Conservation (phyloP, 2,113 vertebrate genomes). For the Eira barbara region DNA sequence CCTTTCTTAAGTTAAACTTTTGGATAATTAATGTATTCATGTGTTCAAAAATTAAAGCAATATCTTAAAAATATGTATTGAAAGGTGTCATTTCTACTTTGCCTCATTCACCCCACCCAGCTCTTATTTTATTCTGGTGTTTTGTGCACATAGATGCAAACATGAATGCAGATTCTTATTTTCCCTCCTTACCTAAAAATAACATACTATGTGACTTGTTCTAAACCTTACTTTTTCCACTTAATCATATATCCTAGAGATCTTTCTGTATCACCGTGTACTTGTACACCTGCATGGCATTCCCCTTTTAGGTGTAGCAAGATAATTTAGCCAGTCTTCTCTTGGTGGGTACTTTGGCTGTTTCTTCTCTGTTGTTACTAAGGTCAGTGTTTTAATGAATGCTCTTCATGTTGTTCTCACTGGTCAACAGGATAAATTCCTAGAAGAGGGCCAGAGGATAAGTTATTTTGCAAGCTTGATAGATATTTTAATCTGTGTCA, state of each 20-base stretch:
- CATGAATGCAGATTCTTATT: neutral
- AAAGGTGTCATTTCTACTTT: neutral
- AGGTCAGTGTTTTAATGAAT: neutral
- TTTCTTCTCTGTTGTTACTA: neutral
- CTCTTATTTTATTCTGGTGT: neutral
- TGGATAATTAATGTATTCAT: neutral
- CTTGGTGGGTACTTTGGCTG: neutral
- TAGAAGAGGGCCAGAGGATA: neutral
- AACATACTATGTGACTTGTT: neutral
- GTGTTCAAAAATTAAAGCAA: neutral
- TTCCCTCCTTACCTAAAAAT: neutral
- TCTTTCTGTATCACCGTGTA: neutral
- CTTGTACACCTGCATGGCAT: neutral
- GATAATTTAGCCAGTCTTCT: neutral
- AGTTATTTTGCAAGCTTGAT: neutral
- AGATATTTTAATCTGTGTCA: neutral
- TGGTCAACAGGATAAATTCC: neutral
- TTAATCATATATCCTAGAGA: neutral
- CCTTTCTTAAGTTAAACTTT: neutral
- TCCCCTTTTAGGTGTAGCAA: neutral
- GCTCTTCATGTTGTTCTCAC: neutral
- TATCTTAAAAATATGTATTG: neutral
- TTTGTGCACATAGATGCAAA: conserved; percentile 19
- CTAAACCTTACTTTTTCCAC: neutral
- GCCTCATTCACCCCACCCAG: neutral